Evolutionary conservation across 2,888 invertebrate genomes (phyloP).

Genomic region (Drosophila barbarae): DNA sequence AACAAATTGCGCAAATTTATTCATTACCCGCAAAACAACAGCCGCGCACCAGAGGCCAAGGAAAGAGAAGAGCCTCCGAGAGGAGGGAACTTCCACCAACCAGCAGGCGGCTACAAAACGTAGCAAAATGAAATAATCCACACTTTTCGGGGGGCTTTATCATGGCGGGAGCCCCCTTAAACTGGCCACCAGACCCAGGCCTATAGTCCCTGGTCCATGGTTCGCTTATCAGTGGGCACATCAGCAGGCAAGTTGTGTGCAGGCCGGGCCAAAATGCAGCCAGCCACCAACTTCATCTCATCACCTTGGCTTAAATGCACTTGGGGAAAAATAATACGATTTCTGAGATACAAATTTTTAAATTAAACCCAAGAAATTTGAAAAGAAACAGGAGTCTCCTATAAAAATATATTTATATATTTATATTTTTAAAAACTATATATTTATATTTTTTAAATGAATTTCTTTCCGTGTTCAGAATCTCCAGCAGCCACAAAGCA

Average conservation of each 20-base stretch:
- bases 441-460: no score
- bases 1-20: conserved; percentile 77
- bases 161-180: conserved; percentile 53
- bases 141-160: conserved; percentile 70
- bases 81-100: conserved; percentile 5
- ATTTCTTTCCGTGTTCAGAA: conserved; percentile 1
- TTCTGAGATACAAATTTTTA: no score
- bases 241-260: conserved; percentile 64
- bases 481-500: conserved; percentile 20
- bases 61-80: not conserved
- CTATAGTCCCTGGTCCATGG: conserved; percentile 18
- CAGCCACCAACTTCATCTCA: conserved; percentile 59
- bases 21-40: conserved; percentile 72
- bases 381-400: no score
- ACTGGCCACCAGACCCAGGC: conserved; percentile 26
- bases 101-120: conserved; percentile 63
- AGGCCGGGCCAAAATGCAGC: conserved; percentile 32
- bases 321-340: no score
- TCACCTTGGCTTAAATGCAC: conserved; percentile 57
- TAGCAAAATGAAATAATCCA: conserved; percentile 74
- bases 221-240: conserved; percentile 65
- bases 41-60: conserved; percentile 8
- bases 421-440: no score
- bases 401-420: no score
- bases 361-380: no score